A percentile compares a stretch with the other conserved stretches of the same genome.
Conservation (phyloP, 1,140 invertebrate genomes). For the Zophobas morio region DNA sequence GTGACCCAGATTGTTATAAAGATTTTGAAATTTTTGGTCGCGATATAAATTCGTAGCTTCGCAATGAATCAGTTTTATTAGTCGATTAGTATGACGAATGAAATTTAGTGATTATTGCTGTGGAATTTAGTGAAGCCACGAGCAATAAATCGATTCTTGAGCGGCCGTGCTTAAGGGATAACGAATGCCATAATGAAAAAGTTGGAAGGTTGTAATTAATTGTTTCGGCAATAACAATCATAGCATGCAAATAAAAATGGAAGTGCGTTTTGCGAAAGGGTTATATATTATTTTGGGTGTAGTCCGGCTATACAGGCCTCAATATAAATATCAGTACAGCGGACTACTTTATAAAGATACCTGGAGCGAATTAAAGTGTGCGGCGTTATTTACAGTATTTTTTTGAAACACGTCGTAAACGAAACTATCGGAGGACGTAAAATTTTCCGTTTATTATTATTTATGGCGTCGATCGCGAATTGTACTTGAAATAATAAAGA, state of each 20-base stretch:
- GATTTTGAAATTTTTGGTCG: not conserved
- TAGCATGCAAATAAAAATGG: conserved; percentile 36
- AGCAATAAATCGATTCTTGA: conserved; percentile 30
- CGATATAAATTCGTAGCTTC: not conserved
- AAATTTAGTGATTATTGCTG: conserved; percentile 36
- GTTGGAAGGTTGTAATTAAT: conserved; percentile 40
- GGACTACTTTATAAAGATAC: conserved; percentile 49
- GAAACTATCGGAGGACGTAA: conserved; percentile 50
- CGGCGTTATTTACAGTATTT: conserved; percentile 39
- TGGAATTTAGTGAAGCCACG: conserved; percentile 28
- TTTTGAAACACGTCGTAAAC: conserved; percentile 43
- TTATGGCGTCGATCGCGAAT: conserved; percentile 47
- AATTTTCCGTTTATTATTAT: conserved; percentile 56
- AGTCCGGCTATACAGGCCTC: conserved; percentile 44
- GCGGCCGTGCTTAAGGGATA: conserved; percentile 34
- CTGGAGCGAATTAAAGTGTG: conserved; percentile 44
- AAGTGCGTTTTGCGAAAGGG: conserved; percentile 26
- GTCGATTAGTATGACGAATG: conserved; percentile 37
- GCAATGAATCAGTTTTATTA: conserved; percentile 19
- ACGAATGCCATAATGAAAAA: conserved; percentile 35
- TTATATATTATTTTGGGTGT: conserved; percentile 43
- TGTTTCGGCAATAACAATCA: conserved; percentile 41
- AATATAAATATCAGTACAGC: conserved; percentile 49
- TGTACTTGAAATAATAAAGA: conserved; percentile 39
- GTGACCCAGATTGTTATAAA: not conserved